Base-by-base conservation (phyloP, 1,140 invertebrate species). In the Maconellicoccus hirsutus region DNA sequence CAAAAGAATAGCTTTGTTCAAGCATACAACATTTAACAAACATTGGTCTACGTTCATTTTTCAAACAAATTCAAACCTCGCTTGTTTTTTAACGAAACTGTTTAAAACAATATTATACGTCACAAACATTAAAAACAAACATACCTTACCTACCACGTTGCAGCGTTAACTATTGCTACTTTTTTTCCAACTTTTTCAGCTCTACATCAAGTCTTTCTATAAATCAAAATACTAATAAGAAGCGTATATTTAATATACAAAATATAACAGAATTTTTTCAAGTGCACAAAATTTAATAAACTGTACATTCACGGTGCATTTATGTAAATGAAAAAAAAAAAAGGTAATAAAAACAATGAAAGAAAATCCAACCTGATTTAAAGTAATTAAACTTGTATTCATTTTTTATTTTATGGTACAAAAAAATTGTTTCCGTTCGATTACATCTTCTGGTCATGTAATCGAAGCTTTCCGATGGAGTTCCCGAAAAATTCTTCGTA, bases 281-380 rank as follows among this genome's bases (percentile, higher is more conserved):
- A 16, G 42, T 52, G 42, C 42, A 52, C n/a, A 52, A 52, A 52
- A 52, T 52, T 52, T 52, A 52, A 52, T 52, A 52, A 52, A 52
- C 42, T 52, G 42, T 52, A 52, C 42, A 52, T 52, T 52, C 42
- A 52, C 42, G 42, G 42, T 52, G 42, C 42, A 52, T 52, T 52
- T 33, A 33, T 3, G 29, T 33, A 52, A 52, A 52, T 52, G n/a
- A 52, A 52, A n/a, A n/a, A n/a, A 52, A 52, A 6, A 52, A 52
- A 2, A 52, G 2, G 42, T 52, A 14, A 52, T 2, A 52, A 52
- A 52, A 52, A 52, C 42, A 52, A 52, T 16, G n/a, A 52, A 52
- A 52, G n/a, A 8, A 16, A 33, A 52, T 52, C n/a, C 42, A 52
- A 52, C 42, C 10, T 52, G 12, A 52, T 52, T 52, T 52, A 52